Base-by-base conservation (phyloP, 2,113 vertebrate genomes). In the Pelusios castaneus region DNA sequence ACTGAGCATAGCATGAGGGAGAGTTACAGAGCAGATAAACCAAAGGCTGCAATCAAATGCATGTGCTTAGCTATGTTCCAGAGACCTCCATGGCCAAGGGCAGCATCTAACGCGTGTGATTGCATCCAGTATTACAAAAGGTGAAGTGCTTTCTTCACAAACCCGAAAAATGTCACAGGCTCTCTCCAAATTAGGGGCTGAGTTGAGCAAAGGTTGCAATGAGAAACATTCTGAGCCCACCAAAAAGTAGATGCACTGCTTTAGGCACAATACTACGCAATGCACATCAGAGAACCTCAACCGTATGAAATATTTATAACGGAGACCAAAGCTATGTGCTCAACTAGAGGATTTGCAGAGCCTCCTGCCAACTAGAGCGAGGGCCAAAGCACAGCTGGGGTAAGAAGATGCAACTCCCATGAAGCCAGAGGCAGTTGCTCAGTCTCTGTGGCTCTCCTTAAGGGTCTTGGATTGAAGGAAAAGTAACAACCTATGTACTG, bases 271-370 rank as follows among this genome's bases (percentile, higher is more conserved):
- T 47, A 25, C 63, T 56, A 17, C 11, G 12, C 0, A 0, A 41
- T 67, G 70, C 93, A 82, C 80, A 73, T 63, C 38, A 63, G 31
- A 75, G 55, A 41, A 49, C 76, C 92, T 87, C 76, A 88, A 4
- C 24, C 70, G 80, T 55, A 47, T 60, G 82, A 89, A 88, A 89
- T 21, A 6, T 63, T 63, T 0, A 3, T 41, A 31, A 29, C 16
- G 67, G 75, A 43, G 79, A n/a, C 49, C 5, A 5, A 0, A 12
- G 54, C 34, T 43, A 60, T 55, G 51, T 31, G 43, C 14, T 88
- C 41, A 89, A 54, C 0, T 0, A 78, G 8, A 6, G 43, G 16
- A 6, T n/a, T 63, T 63, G 31, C 1, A 0, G 2, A 19, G 49
- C 85, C 19, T n/a, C 8, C 7, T 24, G 49, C 34, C 24, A 34